These are phyloP conservation scores for Ptilodon capucinus DNA, from an alignment of 2,888 invertebrate species.

Conservation along the genomic window DNA sequence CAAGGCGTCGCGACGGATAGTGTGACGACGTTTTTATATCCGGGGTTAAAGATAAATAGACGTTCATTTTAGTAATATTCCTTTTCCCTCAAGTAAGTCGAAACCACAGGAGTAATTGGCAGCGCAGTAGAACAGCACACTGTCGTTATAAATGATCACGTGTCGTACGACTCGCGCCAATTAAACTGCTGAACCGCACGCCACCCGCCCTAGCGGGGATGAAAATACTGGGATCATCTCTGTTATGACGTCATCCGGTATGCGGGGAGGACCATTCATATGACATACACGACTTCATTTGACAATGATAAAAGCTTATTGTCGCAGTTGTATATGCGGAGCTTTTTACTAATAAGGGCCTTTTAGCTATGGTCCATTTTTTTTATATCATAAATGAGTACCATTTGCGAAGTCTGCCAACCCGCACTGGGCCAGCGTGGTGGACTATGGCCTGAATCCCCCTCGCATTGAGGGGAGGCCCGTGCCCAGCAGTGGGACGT, in stretches of 20 bases:
- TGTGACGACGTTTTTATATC: too few relatives aligned
- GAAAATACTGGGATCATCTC: not conserved
- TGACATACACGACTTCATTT: not conserved
- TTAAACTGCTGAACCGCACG: constrained; percentile 20
- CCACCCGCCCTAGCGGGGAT: constrained; percentile 1
- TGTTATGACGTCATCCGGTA: not conserved
- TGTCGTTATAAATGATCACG: constrained; percentile 14
- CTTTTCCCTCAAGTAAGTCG: constrained; percentile 11
- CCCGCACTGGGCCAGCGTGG: too few relatives aligned
- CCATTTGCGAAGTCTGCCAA: too few relatives aligned
- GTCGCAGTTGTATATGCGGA: not conserved
- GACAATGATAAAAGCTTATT: not conserved
- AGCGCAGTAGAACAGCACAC: constrained; percentile 13
- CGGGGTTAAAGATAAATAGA: too few relatives aligned
- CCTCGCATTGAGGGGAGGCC: too few relatives aligned
- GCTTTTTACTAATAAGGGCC: not conserved
- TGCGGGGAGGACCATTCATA: not conserved
- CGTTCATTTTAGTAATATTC: too few relatives aligned
- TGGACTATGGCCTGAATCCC: too few relatives aligned
- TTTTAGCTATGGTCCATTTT: not conserved
- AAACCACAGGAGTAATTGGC: constrained; percentile 17
- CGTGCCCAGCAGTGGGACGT: too few relatives aligned
- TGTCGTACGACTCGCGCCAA: constrained; percentile 19
- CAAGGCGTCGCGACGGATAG: too few relatives aligned
- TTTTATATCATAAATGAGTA: too few relatives aligned